phyloP scores from a whole-genome alignment of 2,888 invertebrate genomes.

The Seira ritae region DNA sequence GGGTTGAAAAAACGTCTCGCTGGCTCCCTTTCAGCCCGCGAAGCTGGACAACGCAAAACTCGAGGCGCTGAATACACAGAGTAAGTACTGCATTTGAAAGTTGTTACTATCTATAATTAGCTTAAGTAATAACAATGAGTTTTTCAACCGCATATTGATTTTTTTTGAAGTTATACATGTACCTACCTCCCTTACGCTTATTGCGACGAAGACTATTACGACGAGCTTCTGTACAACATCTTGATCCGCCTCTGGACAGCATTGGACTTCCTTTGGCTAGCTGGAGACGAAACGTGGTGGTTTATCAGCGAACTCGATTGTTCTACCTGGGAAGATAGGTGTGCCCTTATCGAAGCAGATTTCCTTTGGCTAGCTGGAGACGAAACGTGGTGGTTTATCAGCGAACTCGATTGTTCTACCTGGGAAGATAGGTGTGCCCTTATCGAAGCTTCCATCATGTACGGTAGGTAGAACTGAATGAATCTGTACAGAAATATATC shows the following conservation, averaged over 20 bases:
- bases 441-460: constrained; percentile 2
- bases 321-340: too few relatives aligned
- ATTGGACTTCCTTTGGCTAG: neutral
- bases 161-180: constrained; percentile 32
- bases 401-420: constrained; percentile 12
- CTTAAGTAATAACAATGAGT: neutral
- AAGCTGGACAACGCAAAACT: neutral
- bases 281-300: neutral
- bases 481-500: neutral
- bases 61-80: constrained; percentile 13
- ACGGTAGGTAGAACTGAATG: neutral
- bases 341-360: too few relatives aligned
- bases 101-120: neutral
- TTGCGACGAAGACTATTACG: constrained; percentile 32
- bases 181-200: neutral
- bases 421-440: neutral
- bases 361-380: neutral
- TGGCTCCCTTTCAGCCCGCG: too few relatives aligned
- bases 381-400: neutral
- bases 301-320: constrained; percentile 18
- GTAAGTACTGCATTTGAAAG: neutral
- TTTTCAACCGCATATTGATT: too few relatives aligned
- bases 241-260: neutral
- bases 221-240: constrained; percentile 32
- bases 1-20: neutral